A percentile compares a stretch with the other conserved stretches of the same genome.
These are phyloP conservation scores for Cataglyphis hispanica DNA, from an alignment of 1,140 invertebrate species.

Conservation along the genomic window DNA sequence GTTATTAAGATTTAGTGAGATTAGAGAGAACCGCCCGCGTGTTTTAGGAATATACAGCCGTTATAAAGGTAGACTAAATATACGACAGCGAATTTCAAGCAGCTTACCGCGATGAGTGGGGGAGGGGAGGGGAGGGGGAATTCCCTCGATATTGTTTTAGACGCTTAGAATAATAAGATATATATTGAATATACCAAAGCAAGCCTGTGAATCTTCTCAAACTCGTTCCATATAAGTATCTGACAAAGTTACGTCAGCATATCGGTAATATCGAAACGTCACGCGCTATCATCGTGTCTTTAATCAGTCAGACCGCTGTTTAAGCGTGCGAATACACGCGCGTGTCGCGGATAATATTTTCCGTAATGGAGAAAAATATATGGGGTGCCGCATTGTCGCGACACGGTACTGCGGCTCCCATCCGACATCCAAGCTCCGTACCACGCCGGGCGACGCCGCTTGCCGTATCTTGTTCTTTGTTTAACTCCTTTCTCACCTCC, in stretches of 20 bases:
- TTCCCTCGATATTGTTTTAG: slow-evolving; percentile 9
- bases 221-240: not conserved
- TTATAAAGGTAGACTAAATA: slow-evolving; percentile 59
- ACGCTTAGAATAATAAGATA: not conserved
- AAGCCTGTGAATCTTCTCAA: not conserved
- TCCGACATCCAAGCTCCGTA: slow-evolving; percentile 57
- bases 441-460: slow-evolving; percentile 69
- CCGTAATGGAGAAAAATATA: no score
- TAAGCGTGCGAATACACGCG: not conserved
- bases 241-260: not conserved
- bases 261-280: no score
- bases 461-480: slow-evolving; percentile 72
- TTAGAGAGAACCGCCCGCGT: slow-evolving; percentile 52
- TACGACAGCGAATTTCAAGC: slow-evolving; percentile 42
- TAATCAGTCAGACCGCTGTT: no score
- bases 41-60: slow-evolving; percentile 39
- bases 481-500: slow-evolving; percentile 75
- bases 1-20: slow-evolving; percentile 75
- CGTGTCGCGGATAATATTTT: no score
- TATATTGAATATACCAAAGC: slow-evolving; percentile 17
- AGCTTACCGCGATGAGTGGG: slow-evolving; percentile 15
- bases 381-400: slow-evolving; percentile 62
- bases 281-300: not conserved
- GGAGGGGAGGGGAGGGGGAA: not conserved
- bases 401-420: slow-evolving; percentile 61